Percentiles rank a stretch among this genome's conserved stretches.
These are phyloP conservation scores for Zaprionus lachaisei DNA, from an alignment of 1,140 invertebrate genomes.

Conservation along the genomic window DNA sequence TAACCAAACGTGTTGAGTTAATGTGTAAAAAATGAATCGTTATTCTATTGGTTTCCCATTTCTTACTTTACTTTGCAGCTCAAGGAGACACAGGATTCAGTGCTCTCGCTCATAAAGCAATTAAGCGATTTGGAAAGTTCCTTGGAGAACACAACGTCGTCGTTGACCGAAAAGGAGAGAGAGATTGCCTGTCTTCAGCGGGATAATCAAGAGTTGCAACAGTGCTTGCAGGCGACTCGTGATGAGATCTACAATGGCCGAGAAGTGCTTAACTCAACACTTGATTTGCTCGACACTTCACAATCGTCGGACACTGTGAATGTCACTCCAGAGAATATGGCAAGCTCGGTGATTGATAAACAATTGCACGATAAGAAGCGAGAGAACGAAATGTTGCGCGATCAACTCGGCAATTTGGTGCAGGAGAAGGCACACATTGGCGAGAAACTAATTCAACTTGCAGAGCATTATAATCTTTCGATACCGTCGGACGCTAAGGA, in stretches of 20 bases:
- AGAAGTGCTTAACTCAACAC: slow-evolving; percentile 58
- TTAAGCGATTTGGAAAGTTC: slow-evolving; percentile 54
- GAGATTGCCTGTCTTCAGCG: slow-evolving; percentile 44
- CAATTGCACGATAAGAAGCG: slow-evolving; percentile 76
- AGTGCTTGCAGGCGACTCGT: slow-evolving; percentile 66
- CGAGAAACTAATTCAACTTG: slow-evolving; percentile 30
- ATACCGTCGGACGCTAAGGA: neutral
- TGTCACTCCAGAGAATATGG: slow-evolving; percentile 71
- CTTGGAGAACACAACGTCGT: slow-evolving; percentile 15
- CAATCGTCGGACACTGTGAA: slow-evolving; percentile 49
- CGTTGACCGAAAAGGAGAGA: slow-evolving; percentile 23
- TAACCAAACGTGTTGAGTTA: too few relatives aligned
- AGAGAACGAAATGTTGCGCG: slow-evolving; percentile 62
- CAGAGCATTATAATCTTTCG: slow-evolving; percentile 31
- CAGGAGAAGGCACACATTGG: slow-evolving; percentile 25
- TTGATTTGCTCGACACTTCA: slow-evolving; percentile 63
- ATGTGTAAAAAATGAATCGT: too few relatives aligned
- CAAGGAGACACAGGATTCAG: slow-evolving; percentile 28
- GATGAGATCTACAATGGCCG: slow-evolving; percentile 51
- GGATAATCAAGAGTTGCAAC: slow-evolving; percentile 66
- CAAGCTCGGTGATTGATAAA: slow-evolving; percentile 70
- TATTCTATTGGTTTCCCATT: neutral
- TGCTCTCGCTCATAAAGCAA: slow-evolving; percentile 49
- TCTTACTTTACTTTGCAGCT: slow-evolving; percentile 39
- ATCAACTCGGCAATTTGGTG: slow-evolving; percentile 29